phyloP scores from a whole-genome alignment of 1,140 invertebrate genomes.

The Drosophila arawakana region DNA sequence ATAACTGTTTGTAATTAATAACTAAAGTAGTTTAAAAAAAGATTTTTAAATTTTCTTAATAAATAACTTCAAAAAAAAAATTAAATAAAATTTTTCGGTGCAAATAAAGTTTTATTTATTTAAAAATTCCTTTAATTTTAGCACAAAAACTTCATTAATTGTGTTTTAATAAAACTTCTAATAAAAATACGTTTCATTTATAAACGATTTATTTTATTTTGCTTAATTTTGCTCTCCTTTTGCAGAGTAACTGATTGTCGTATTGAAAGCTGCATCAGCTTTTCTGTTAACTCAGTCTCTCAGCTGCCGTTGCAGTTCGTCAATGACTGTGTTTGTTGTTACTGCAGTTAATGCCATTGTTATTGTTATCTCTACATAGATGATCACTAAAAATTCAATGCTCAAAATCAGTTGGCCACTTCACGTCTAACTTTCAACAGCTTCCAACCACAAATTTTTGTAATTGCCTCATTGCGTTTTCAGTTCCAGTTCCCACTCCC shows the following conservation, averaged over 20 bases:
- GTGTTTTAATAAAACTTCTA: no score
- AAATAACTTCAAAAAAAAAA: no score
- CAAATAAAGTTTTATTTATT: no score
- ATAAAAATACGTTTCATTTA: neutral
- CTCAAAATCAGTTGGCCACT: constrained; percentile 31
- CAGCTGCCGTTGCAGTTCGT: constrained; percentile 52
- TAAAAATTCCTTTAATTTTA: no score
- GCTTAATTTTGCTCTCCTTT: neutral
- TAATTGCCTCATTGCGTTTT: constrained; percentile 32
- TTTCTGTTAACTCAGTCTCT: constrained; percentile 10
- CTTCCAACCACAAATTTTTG: constrained; percentile 27
- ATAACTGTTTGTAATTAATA: no score
- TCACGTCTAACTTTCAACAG: constrained; percentile 31
- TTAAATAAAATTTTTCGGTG: no score
- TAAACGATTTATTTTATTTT: neutral
- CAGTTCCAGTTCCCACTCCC: neutral
- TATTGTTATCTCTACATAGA: constrained; percentile 59
- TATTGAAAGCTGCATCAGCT: neutral
- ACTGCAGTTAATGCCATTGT: constrained; percentile 35
- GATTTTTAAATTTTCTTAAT: no score
- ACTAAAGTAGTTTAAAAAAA: no score
- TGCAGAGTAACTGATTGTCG: constrained; percentile 6
- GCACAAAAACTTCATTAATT: no score
- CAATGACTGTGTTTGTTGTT: constrained; percentile 63
- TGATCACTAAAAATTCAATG: constrained; percentile 41